Evolutionary conservation across 2,888 invertebrate genomes (phyloP), one percentile per base, ranked within the genome.

Genomic region (Kryphioiulus occultus): DNA sequence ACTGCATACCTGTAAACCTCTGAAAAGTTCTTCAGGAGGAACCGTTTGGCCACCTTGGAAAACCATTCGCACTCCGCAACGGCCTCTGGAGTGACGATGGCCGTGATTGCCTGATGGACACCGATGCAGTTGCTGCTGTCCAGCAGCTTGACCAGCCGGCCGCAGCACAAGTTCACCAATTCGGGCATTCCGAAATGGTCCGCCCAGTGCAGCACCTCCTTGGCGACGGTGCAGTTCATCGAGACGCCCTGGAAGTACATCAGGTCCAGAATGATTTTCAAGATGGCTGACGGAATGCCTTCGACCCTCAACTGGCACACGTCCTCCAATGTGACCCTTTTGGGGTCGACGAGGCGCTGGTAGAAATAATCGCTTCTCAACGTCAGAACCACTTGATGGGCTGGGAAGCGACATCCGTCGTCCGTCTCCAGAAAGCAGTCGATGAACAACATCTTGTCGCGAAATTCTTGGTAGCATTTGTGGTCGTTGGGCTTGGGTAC

Each of bases 381-480:
- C 35, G 15, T 26, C 39, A 84, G 39, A 35, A 84, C 84, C 5
- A 1, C 15, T 84, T 39, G 32, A 84, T 84, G 84, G 35, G 32
- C 84, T 84, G 84, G 84, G 39, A 84, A 84, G 9, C 17, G n/a
- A 12, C n/a, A 9, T 3, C 84, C 84, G 39, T 84, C 84, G n/a
- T 84, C 84, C 35, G 84, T 84, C 26, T 84, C 84, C 84, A 84
- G 22, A 5, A 39, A 9, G 35, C 84, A 39, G 39, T 84, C 84
- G 39, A 84, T 39, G 39, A 84, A 84, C 84, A 39, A 35, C 10
- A 26, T 26, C 22, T 84, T 39, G 4, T 84, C 84, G 35, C 39
- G 35, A 35, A 84, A 39, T 35, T 84, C 35, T 84, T 30, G 84
- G 39, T 39, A 84, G n/a, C 19, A 32, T 84, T 84, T 35, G 35